These are phyloP conservation scores for Apistogramma diplotaenia DNA, from an alignment of 2,113 vertebrate species.

Conservation along the genomic window DNA sequence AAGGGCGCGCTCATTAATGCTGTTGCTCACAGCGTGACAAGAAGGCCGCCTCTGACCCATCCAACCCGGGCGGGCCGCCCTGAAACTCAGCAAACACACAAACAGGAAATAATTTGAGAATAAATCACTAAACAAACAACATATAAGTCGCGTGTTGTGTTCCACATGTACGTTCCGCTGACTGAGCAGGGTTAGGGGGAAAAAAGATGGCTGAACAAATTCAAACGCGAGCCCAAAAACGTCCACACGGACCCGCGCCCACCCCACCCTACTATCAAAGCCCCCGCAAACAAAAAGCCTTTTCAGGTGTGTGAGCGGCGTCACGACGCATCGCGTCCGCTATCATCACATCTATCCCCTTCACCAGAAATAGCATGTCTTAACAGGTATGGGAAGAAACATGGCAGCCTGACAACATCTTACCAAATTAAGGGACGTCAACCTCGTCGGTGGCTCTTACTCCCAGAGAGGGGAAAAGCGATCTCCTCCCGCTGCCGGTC, in stretches of 20 bases:
- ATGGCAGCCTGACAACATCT: not conserved
- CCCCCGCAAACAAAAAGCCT: conserved; percentile 15
- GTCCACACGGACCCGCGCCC: not conserved
- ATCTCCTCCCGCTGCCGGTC: not conserved
- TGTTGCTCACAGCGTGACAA: not conserved
- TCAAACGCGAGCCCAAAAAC: not conserved
- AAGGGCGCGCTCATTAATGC: not conserved
- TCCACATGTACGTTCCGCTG: not conserved
- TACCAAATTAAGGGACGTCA: not conserved
- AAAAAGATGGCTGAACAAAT: not conserved
- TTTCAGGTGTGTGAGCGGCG: conserved; percentile 19
- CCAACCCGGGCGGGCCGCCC: not conserved
- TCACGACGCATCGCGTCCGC: not conserved
- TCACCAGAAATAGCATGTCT: not conserved
- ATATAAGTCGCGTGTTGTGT: not conserved
- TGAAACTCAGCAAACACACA: not conserved
- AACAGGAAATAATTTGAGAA: not conserved
- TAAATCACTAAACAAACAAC: not conserved
- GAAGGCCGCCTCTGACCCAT: not conserved
- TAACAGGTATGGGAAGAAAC: not conserved
- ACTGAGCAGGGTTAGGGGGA: not conserved
- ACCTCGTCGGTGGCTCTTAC: not conserved
- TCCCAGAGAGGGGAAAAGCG: not conserved
- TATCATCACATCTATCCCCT: not conserved
- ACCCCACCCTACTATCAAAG: not conserved